Base-by-base conservation (phyloP, 2,888 invertebrate species). In the Anthrax anthrax region DNA sequence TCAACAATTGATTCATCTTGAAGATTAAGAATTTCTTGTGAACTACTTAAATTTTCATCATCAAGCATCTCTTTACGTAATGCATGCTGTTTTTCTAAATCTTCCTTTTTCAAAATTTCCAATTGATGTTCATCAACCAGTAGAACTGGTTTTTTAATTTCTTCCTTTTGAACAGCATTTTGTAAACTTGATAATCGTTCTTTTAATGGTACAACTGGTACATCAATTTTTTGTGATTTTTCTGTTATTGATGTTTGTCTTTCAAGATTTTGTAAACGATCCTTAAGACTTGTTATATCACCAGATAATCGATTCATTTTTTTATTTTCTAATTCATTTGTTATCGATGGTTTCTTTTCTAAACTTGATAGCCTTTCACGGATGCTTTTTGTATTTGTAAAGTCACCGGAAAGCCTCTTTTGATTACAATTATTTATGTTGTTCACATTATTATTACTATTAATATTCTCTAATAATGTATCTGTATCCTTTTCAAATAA, bases 401-500 rank as follows among this genome's bases (percentile, higher is more conserved):
- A 76, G 57, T 81, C 80, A 63, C 78, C 74, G 51, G 60, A 34
- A 52, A 52, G 27, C 61, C 61, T 58, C 64, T 69, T 55, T 59
- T 58, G 23, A 50, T 54, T 1, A n/a, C n/a, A n/a, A n/a, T n/a
- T n/a, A n/a, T n/a, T n/a, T n/a, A n/a, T n/a, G n/a, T n/a, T n/a
- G n/a, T n/a, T n/a, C n/a, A n/a, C n/a, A 48, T 55, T 50, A 50
- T 56, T 53, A 46, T 44, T 46, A 46, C 48, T 49, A 46, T 49
- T 49, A 23, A 23, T 23, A 23, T 8, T 23, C 23, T 23, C 23
- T 6, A 8, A 6, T 8, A 8, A 23, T 18, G 53, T 50, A 46
- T 36, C 51, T n/a, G 37, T 13, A 56, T 79, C 80, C 55, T 77
- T 76, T 64, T 89, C 88, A 58, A 89, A 89, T 50, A 89, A 76